Evolutionary conservation across 2,113 vertebrate genomes (phyloP), one percentile per base, ranked within the genome.

Genomic region (Ancistrus triradiatus): DNA sequence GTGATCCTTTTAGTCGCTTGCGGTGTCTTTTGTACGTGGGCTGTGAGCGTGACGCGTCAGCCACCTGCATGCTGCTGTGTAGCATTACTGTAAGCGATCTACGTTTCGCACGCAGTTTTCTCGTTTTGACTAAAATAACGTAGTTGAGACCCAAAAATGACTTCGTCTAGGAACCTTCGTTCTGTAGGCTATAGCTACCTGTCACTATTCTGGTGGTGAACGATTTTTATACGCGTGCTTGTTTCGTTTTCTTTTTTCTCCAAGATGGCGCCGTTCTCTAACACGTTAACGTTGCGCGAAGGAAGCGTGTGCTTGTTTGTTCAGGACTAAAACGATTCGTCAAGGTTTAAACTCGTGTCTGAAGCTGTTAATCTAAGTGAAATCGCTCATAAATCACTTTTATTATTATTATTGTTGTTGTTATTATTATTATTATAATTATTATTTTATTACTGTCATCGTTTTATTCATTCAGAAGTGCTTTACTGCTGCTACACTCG

Each of bases 401-500:
- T n/a, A n/a, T n/a, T n/a, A n/a, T n/a, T n/a, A n/a, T 85, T 79
- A 80, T 86, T 84, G 83, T 83, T 83, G 74, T 83, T 84, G 70
- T 86, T 78, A 77, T 84, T 67, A 79, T 79, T 73, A 76, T 82
- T 77, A 74, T 82, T 76, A 76, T 83, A 84, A 74, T 83, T 84
- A 28, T 64, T 71, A 9, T 44, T 62, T 42, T 81, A 76, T 58
- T 82, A 75, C 80, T 84, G 73, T 82, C 82, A 56, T 85, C 84
- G 70, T 81, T 42, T 42, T 75, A 83, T 79, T 80, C 74, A 84
- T 83, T 87, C 85, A 84, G 85, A 89, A 88, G 86, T 88, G 87
- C 84, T 88, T 86, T 80, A 85, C 84, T 89, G 88, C 88, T 89
- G 88, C 88, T 89, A 84, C 78, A 80, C 77, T 86, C 85, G 80